A percentile compares a stretch with the other conserved stretches of the same genome.
Conservation (phyloP, 2,888 invertebrate genomes). For the Mycalesis mineus region DNA sequence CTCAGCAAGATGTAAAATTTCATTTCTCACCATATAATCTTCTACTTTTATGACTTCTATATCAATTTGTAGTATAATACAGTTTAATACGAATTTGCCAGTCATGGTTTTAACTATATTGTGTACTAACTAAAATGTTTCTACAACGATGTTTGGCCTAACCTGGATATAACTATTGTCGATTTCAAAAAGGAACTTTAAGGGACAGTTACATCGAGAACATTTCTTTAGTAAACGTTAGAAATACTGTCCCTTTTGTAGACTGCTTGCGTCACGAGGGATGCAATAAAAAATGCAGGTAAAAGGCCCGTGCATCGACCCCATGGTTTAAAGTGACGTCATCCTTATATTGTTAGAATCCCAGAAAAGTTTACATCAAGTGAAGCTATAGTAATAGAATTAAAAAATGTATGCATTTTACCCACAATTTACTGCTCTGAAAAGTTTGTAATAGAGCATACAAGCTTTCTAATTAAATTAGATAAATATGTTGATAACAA, state of each 20-base stretch:
- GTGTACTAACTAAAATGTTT: too few relatives aligned
- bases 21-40: background rate
- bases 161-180: too few relatives aligned
- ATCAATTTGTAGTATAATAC: constrained; percentile 9
- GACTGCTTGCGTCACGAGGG: constrained; percentile 63
- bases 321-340: constrained; percentile 67
- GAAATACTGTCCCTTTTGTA: constrained; percentile 46
- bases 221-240: constrained; percentile 31
- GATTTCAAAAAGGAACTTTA: background rate
- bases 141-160: too few relatives aligned
- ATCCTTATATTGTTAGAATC: constrained; percentile 34
- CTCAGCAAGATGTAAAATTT: background rate
- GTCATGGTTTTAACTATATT: too few relatives aligned
- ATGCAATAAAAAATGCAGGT: constrained; percentile 75
- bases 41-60: constrained; percentile 1
- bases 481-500: too few relatives aligned
- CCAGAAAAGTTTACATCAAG: background rate
- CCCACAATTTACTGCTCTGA: too few relatives aligned
- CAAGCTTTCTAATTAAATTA: too few relatives aligned
- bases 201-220: background rate
- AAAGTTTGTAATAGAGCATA: too few relatives aligned
- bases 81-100: too few relatives aligned
- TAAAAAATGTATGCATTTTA: too few relatives aligned
- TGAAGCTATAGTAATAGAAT: background rate
- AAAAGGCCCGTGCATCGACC: constrained; percentile 70